Conservation (phyloP, 2,797 vertebrate genomes). For the Tokudaia muenninki region DNA sequence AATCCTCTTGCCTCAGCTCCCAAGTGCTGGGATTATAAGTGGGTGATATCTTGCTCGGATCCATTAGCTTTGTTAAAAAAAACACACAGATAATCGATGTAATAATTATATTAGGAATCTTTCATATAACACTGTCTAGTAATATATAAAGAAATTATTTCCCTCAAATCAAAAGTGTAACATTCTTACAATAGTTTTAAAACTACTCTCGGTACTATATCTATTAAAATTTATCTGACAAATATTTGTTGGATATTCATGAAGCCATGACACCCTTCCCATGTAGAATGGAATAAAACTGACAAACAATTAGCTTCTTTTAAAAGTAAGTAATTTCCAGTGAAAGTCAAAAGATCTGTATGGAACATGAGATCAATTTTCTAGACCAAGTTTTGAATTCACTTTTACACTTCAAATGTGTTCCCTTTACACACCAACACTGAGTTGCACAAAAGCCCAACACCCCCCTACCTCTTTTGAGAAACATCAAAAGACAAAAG, state of each 20-base stretch:
- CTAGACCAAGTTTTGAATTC: background rate
- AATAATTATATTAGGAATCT: background rate
- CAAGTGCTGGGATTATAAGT: background rate
- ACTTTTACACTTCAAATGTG: background rate
- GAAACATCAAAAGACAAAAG: background rate
- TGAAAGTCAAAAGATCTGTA: background rate
- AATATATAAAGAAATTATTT: constrained; percentile 18
- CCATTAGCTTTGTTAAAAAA: constrained; percentile 18
- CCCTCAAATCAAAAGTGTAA: background rate
- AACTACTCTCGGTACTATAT: background rate
- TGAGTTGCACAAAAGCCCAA: background rate
- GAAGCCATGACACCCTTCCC: background rate
- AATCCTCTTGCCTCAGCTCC: too few relatives aligned
- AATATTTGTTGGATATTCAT: background rate
- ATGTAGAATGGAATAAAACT: background rate
- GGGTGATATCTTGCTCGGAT: background rate
- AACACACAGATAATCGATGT: background rate
- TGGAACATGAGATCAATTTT: constrained; percentile 15
- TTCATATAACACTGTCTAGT: background rate
- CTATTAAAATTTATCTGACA: constrained; percentile 16
- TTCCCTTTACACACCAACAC: background rate
- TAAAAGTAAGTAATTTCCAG: constrained; percentile 30
- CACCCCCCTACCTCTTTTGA: background rate
- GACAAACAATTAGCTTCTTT: background rate
- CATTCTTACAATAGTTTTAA: background rate